These are phyloP conservation scores for Motacilla alba DNA, from an alignment of 2,113 vertebrate species.

Conservation along the genomic window DNA sequence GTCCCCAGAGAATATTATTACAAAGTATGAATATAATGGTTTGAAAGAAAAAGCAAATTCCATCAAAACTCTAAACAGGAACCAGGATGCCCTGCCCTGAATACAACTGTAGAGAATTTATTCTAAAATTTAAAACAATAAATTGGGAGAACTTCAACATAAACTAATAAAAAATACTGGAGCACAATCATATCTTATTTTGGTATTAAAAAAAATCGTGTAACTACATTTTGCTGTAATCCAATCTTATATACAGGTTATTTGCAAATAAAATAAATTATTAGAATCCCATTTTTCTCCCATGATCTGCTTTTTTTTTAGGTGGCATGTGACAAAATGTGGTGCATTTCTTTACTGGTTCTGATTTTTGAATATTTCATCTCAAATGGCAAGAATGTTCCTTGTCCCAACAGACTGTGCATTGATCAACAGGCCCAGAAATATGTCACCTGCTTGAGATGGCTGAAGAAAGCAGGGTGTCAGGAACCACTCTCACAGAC, in stretches of 20 bases:
- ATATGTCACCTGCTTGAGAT: neutral
- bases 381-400: neutral
- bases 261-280: neutral
- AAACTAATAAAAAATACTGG: neutral
- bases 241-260: neutral
- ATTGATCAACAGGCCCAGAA: neutral
- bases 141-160: neutral
- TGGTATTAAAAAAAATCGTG: neutral
- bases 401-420: neutral
- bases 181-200: neutral
- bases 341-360: neutral
- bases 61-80: neutral
- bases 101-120: neutral
- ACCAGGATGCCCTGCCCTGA: neutral
- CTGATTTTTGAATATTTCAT: neutral
- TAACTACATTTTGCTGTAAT: neutral
- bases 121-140: neutral
- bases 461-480: neutral
- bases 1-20: neutral
- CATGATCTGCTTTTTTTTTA: neutral
- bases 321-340: rapidly evolving
- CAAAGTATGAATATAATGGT: neutral
- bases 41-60: neutral
- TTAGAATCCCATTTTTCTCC: neutral
- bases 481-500: neutral